A percentile compares a stretch with the other conserved stretches of the same genome.
phyloP scores from a whole-genome alignment of 2,113 vertebrate species.

The Sinocyclocheilus maitianheensis region DNA sequence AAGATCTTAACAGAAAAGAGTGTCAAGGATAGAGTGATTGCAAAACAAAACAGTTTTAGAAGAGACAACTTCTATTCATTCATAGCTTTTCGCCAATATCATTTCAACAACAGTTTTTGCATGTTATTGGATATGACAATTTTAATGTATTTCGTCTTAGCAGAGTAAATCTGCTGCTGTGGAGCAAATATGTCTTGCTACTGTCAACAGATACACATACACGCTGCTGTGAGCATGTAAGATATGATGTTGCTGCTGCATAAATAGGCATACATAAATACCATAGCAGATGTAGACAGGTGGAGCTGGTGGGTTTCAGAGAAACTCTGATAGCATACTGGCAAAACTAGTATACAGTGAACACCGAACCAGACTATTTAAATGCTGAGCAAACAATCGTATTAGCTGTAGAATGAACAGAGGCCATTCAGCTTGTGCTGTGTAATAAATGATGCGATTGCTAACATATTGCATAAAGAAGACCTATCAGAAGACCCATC shows the following conservation, averaged over 20 bases:
- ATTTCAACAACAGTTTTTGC: neutral
- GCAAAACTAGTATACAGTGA: neutral
- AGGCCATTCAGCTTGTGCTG: neutral
- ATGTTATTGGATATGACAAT: neutral
- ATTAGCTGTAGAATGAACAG: too few relatives aligned
- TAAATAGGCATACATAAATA: neutral
- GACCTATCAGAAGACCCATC: neutral
- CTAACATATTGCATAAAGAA: neutral
- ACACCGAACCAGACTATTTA: neutral
- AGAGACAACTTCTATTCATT: neutral
- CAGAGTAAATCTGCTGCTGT: neutral
- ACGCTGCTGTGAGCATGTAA: neutral
- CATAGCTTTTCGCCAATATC: neutral
- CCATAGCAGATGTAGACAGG: neutral
- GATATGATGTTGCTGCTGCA: neutral
- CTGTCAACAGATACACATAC: neutral
- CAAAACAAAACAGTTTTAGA: neutral
- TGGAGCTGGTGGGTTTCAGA: neutral
- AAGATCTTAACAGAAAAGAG: neutral
- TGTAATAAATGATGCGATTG: neutral
- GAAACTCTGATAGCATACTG: neutral
- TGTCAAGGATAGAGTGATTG: neutral
- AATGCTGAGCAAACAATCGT: neutral
- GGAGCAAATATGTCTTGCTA: neutral
- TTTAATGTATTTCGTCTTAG: neutral